A percentile compares a stretch with the other conserved stretches of the same genome.
These are phyloP conservation scores for Kuschelorhynchus macadamiae DNA, from an alignment of 2,888 invertebrate genomes.

Conservation along the genomic window DNA sequence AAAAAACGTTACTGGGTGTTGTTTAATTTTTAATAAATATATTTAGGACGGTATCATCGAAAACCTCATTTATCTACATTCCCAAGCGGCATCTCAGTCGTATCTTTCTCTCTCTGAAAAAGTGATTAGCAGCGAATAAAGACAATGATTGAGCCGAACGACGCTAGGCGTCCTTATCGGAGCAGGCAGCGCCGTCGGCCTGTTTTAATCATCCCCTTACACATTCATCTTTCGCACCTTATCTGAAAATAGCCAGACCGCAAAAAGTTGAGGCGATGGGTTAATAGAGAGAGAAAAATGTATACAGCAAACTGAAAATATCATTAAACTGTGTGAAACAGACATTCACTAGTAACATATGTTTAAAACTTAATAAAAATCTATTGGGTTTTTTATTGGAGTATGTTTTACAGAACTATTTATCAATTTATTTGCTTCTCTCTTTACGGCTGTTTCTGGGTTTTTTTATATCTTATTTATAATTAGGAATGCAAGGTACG, in stretches of 20 bases:
- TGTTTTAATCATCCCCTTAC: slow-evolving; percentile 69
- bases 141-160: slow-evolving; percentile 48
- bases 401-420: too few species aligned
- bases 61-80: slow-evolving; percentile 24
- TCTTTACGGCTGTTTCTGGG: too few species aligned
- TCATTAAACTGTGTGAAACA: too few species aligned
- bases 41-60: slow-evolving; percentile 14
- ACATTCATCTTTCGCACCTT: slow-evolving; percentile 65
- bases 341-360: too few species aligned
- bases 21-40: neutral
- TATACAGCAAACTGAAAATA: neutral
- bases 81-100: slow-evolving; percentile 4
- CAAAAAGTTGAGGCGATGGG: slow-evolving; percentile 35
- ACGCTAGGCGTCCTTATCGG: slow-evolving; percentile 63
- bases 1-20: too few species aligned
- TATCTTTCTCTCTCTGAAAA: slow-evolving; percentile 32
- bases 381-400: too few species aligned
- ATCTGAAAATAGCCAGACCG: slow-evolving; percentile 54
- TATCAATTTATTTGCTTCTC: too few species aligned
- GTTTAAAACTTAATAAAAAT: too few species aligned
- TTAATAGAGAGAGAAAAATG: slow-evolving; percentile 14
- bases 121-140: slow-evolving; percentile 46
- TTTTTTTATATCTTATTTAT: too few species aligned
- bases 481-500: too few species aligned
- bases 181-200: slow-evolving; percentile 63